Evolutionary conservation across 2,888 invertebrate genomes (phyloP).

Genomic region (Gibbula magus): DNA sequence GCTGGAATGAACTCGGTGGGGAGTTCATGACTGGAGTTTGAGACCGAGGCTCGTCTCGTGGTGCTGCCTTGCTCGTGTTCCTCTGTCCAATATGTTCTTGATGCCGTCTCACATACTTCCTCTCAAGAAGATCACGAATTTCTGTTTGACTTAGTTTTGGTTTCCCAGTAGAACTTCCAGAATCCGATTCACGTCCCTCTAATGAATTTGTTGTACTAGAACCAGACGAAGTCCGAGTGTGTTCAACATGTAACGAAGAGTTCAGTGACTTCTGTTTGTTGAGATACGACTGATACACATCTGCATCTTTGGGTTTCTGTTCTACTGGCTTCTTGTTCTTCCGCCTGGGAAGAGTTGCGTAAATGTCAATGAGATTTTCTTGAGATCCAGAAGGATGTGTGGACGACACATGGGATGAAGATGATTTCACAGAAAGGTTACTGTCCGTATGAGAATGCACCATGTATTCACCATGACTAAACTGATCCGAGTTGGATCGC

Average conservation of each 20-base stretch:
- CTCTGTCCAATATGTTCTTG: conserved; percentile 30
- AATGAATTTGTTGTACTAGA: conserved; percentile 32
- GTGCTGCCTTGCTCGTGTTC: not conserved
- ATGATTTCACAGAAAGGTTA: conserved; percentile 16
- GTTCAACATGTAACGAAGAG: conserved; percentile 21
- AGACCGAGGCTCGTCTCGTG: not conserved
- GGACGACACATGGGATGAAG: conserved; percentile 19
- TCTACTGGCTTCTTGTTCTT: conserved; percentile 49
- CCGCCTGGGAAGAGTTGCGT: conserved; percentile 61
- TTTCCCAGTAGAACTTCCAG: not conserved
- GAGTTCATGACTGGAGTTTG: not conserved
- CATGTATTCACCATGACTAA: conserved; percentile 8
- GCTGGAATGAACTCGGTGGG: not conserved
- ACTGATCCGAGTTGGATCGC: conserved; percentile 25
- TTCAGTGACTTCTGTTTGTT: conserved; percentile 54
- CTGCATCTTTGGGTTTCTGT: conserved; percentile 49
- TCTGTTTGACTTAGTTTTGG: conserved; percentile 49
- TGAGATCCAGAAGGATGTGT: conserved; percentile 20
- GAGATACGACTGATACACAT: conserved; percentile 60
- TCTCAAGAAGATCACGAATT: conserved; percentile 52
- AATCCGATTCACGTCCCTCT: conserved; percentile 23
- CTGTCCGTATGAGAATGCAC: conserved; percentile 31
- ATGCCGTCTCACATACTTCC: conserved; percentile 42
- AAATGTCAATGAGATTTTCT: conserved; percentile 51
- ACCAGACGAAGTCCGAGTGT: conserved; percentile 31